Percentiles rank a stretch among this genome's conserved stretches.
Conservation (phyloP, 2,888 invertebrate species). For the Clitarchus hookeri region DNA sequence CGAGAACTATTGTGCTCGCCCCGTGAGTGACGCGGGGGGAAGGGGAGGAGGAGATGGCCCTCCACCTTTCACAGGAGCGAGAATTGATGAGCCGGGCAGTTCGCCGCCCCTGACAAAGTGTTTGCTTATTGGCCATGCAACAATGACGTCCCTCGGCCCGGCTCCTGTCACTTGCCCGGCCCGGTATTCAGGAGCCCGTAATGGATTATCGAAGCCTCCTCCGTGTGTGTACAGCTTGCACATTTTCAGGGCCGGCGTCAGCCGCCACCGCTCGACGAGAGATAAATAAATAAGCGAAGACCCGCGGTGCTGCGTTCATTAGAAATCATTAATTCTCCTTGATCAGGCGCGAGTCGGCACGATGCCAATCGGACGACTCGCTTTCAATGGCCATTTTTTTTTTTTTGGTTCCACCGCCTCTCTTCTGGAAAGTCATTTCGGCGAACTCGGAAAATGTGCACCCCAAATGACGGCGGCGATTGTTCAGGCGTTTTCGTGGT, state of each 20-base stretch:
- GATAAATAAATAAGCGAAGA: neutral
- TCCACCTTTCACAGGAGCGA: constrained; percentile 15
- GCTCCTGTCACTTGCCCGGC: neutral
- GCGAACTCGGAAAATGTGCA: neutral
- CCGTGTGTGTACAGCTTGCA: constrained; percentile 21
- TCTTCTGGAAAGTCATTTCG: constrained; percentile 1
- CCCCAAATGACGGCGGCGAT: neutral
- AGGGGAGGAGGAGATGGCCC: neutral
- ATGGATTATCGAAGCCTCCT: neutral
- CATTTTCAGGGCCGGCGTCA: neutral
- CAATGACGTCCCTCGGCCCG: neutral
- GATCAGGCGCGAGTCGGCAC: neutral
- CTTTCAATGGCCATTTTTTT: neutral
- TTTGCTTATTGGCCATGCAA: constrained; percentile 22
- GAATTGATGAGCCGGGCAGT: constrained; percentile 22
- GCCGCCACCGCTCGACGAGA: neutral
- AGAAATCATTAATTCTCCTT: constrained; percentile 17
- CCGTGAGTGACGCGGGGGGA: neutral
- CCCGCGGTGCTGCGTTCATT: neutral
- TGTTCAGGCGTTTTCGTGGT: neutral
- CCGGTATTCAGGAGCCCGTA: neutral
- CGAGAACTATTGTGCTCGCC: neutral
- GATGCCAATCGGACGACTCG: neutral
- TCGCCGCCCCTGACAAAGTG: constrained; percentile 23
- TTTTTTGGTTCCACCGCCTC: neutral